These are phyloP conservation scores for Cuniculus paca DNA, from an alignment of 2,797 vertebrate species.

Conservation along the genomic window DNA sequence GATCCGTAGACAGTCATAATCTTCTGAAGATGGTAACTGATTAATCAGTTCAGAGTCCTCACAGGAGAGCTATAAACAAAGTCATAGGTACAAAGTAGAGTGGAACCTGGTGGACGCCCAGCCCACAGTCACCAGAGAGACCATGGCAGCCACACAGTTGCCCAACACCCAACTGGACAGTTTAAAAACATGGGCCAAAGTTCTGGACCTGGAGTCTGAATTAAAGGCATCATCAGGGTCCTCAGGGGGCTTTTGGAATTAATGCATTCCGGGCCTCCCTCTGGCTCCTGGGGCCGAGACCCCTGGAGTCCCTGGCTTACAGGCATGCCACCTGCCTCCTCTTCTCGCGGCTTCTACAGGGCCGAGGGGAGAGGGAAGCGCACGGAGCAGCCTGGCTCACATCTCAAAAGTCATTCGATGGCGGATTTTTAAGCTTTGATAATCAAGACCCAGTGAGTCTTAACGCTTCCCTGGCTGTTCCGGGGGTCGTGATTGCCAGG, in stretches of 20 bases:
- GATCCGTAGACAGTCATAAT: neutral
- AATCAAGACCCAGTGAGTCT: neutral
- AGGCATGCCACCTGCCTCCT: neutral
- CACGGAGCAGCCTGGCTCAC: neutral
- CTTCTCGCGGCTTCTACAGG: neutral
- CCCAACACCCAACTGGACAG: accelerated
- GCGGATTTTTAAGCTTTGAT: no score
- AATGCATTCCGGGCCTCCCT: no score
- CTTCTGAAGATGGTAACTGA: neutral
- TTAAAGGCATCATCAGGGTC: neutral
- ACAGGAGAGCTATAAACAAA: neutral
- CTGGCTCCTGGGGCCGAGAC: neutral
- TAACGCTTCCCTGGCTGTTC: accelerated
- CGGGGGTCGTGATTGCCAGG: accelerated
- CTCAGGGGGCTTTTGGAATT: accelerated
- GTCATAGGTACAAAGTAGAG: accelerated
- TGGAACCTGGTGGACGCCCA: no score
- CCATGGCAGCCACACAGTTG: accelerated
- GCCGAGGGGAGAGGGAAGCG: neutral
- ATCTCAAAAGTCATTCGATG: neutral
- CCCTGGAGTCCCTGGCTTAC: neutral
- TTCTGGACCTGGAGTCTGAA: neutral
- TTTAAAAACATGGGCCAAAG: neutral
- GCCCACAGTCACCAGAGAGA: accelerated
- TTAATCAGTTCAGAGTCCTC: neutral